phyloP scores from a whole-genome alignment of 2,113 vertebrate genomes.

The Rhombomys opimus region DNA sequence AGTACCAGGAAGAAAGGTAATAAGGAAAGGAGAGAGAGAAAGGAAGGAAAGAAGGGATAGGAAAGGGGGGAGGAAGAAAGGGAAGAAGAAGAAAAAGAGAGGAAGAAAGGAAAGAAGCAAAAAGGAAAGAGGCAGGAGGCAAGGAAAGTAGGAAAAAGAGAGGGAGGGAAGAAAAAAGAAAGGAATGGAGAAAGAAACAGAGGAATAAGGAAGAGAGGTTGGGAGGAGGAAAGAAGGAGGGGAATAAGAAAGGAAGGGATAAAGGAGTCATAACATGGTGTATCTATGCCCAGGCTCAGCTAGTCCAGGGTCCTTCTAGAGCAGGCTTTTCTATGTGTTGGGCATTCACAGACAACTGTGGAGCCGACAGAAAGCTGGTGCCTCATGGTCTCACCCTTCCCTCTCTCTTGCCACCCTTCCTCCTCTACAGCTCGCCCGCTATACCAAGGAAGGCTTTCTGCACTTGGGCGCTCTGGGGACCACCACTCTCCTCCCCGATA shows the following conservation, averaged over 20 bases:
- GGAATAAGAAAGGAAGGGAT: background rate
- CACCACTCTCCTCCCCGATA: slow-evolving; percentile 92
- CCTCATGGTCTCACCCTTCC: background rate
- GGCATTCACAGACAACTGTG: rapidly evolving
- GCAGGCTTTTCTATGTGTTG: background rate
- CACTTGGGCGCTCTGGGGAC: slow-evolving; percentile 95
- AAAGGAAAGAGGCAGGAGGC: no score
- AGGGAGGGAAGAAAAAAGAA: background rate
- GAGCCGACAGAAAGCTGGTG: rapidly evolving
- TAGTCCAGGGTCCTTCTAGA: background rate
- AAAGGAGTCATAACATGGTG: no score
- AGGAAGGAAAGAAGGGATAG: background rate
- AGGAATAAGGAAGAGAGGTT: background rate
- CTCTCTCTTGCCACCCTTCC: rapidly evolving
- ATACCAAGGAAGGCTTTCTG: slow-evolving; percentile 95
- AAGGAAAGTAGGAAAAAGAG: background rate
- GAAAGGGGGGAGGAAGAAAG: background rate
- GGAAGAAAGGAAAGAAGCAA: background rate
- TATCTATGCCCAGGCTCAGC: background rate
- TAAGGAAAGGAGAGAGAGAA: background rate
- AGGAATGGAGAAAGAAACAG: no score
- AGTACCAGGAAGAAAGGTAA: background rate
- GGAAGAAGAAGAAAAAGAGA: background rate
- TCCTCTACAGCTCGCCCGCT: slow-evolving; percentile 92
- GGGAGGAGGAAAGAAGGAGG: no score